Base-by-base conservation (phyloP, 1,140 invertebrate species). In the Bombus picipes region DNA sequence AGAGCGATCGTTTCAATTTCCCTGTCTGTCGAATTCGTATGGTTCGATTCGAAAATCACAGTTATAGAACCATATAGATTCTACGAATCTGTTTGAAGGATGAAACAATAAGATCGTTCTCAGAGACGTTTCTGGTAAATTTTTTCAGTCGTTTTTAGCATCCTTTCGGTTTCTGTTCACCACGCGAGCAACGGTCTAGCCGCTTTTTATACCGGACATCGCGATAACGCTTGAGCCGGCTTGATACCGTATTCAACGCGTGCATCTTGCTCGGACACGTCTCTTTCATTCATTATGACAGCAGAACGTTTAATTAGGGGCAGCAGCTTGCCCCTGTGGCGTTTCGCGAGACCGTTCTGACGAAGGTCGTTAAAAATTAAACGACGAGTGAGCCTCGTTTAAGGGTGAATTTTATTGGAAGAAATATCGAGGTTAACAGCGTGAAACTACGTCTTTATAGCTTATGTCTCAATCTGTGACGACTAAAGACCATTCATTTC, bases 221-320 rank as follows among this genome's bases (percentile, higher is more conserved):
- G 43, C 41, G 62, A 88, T 81, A 75, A 71, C 81, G 71, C 65
- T 32, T 39, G 39, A 32, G 57, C 39, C 8, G 53, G 22, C 28
- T 70, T 57, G 37, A 74, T 87, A 78, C 47, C 34, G 77, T 87
- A 89, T 89, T 89, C 72, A 81, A 59, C 59, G 34, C 28, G 59
- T 6, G 9, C 65, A 22, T 10, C 9, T 12, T 53, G 41, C 72
- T 2, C n/a, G 39, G 22, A 10, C 79, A 81, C 87, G 74, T 62
- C 34, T 53, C 66, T 72, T 82, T 87, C 83, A 81, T 89, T 85
- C 65, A 87, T 88, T 85, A 88, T 62, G 57, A 25, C 66, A 82
- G 89, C 81, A 57, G 62, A 77, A 88, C 71, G 73, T 88, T 78
- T 86, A 88, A 88, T 88, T 89, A 82, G 18, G 10, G n/a, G 18